Evolutionary conservation across 2,797 vertebrate genomes (phyloP).

Genomic region (Urophycis tenuis): DNA sequence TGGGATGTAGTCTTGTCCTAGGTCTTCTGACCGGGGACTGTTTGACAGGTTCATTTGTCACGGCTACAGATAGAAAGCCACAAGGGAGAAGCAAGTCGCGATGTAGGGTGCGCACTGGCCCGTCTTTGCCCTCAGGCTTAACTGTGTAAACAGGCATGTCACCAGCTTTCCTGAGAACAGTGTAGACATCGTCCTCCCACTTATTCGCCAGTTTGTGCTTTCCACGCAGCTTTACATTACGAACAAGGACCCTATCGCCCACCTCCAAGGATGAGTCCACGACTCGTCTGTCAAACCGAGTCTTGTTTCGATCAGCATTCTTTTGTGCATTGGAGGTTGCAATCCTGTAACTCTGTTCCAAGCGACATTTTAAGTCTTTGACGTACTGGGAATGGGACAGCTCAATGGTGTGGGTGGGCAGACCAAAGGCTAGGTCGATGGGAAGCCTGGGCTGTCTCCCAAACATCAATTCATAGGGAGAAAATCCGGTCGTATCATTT

Average conservation of each 20-base stretch:
- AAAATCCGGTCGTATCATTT: constrained; percentile 7
- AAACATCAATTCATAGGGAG: constrained; percentile 12
- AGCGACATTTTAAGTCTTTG: constrained; percentile 11
- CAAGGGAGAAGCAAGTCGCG: neutral
- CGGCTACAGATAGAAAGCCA: neutral
- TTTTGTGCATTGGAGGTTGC: constrained; percentile 4
- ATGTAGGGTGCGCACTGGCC: neutral
- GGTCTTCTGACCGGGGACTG: neutral
- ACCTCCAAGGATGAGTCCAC: neutral
- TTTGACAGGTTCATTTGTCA: neutral
- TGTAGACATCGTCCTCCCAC: neutral
- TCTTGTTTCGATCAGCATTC: constrained; percentile 4
- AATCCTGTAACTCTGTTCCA: constrained; percentile 9
- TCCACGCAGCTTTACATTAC: neutral
- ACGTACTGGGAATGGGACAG: constrained; percentile 18
- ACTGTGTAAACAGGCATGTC: neutral
- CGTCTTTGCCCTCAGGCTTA: neutral
- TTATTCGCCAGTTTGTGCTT: neutral
- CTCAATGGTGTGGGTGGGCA: neutral
- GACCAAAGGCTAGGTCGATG: constrained; percentile 6
- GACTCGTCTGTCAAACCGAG: neutral
- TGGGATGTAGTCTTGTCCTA: neutral
- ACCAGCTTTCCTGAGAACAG: neutral
- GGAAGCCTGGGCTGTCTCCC: constrained; percentile 5
- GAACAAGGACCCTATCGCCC: neutral